A percentile compares a stretch with the other conserved stretches of the same genome.
Conservation (phyloP, 2,888 invertebrate genomes). For the Platerodrilus igneus region DNA sequence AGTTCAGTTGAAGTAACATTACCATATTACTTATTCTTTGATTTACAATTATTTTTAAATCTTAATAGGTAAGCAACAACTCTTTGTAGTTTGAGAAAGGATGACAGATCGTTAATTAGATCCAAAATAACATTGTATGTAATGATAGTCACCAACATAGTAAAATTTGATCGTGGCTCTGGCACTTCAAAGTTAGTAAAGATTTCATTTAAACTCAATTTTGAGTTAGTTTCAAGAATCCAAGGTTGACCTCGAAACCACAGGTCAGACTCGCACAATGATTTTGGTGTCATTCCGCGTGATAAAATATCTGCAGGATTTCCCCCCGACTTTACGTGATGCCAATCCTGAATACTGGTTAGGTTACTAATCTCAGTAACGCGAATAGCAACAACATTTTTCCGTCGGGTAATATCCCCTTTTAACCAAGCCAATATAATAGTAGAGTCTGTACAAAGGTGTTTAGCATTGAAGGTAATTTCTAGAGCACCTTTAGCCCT, state of each 20-base stretch:
- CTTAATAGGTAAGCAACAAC: neutral
- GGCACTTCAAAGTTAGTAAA: neutral
- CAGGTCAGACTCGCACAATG: neutral
- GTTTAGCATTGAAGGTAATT: constrained; percentile 5
- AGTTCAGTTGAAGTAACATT: constrained; percentile 6
- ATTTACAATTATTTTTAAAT: neutral
- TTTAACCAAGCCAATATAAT: constrained; percentile 26
- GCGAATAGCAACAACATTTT: constrained; percentile 24
- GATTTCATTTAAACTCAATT: neutral
- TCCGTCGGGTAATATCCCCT: constrained; percentile 15
- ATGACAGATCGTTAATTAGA: neutral
- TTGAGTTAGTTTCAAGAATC: neutral
- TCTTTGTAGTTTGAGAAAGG: neutral
- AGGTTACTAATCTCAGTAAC: constrained; percentile 15
- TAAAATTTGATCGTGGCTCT: neutral
- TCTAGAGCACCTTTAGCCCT: constrained; percentile 14
- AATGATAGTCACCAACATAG: neutral
- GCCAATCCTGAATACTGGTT: constrained; percentile 9
- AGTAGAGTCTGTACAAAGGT: constrained; percentile 26
- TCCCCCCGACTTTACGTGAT: constrained; percentile 14
- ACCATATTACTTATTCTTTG: neutral
- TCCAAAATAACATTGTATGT: neutral
- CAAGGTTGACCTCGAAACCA: constrained; percentile 16
- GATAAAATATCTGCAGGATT: constrained; percentile 23
- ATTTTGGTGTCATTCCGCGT: constrained; percentile 6